phyloP scores from a whole-genome alignment of 2,797 vertebrate species.

The Eulemur rubriventer region DNA sequence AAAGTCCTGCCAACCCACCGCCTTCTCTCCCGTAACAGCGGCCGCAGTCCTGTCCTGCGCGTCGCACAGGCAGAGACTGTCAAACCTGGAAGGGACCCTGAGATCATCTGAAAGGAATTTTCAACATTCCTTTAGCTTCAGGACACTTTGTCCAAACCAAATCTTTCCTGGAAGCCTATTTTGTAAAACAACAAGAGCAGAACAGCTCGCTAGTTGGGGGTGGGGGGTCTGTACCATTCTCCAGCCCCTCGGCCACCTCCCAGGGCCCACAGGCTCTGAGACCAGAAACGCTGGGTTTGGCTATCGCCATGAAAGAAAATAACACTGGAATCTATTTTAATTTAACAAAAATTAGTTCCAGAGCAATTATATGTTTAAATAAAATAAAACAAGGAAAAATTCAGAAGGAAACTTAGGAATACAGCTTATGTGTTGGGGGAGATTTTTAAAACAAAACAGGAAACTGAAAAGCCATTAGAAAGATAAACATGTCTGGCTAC shows the following conservation, averaged over 20 bases:
- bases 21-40: neutral
- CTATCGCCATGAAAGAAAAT: neutral
- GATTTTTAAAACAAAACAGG: neutral
- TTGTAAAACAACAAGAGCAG: neutral
- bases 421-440: neutral
- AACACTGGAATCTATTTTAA: neutral
- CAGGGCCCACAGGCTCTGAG: neutral
- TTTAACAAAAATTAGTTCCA: neutral
- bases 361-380: neutral
- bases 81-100: neutral
- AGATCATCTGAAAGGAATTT: neutral
- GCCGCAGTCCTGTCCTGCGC: too few relatives aligned
- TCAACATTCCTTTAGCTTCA: neutral
- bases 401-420: neutral
- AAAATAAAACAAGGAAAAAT: neutral
- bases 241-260: neutral
- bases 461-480: neutral
- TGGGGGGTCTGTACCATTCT: neutral
- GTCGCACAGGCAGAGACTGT: neutral
- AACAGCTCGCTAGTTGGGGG: neutral
- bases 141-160: neutral
- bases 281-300: neutral
- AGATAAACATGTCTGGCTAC: neutral
- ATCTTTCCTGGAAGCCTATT: neutral
- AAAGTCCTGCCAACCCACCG: neutral